Conservation (phyloP, 2,888 invertebrate species). For the Leucoma salicis region DNA sequence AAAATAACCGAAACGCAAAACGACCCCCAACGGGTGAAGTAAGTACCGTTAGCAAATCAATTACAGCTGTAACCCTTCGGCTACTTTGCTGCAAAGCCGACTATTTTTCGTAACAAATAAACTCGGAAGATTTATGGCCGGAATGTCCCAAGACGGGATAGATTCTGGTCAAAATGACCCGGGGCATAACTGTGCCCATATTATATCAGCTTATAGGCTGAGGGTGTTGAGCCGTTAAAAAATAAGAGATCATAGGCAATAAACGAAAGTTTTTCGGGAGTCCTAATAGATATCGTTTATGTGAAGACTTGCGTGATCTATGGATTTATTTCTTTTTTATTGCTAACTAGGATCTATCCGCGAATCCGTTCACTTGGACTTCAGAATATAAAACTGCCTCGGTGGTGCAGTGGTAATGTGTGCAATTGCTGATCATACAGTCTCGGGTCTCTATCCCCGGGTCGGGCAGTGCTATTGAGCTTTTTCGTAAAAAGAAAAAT, state of each 20-base stretch:
- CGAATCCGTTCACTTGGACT: no score
- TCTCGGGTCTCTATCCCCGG: no score
- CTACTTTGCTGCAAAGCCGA: slow-evolving; percentile 22
- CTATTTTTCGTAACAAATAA: slow-evolving; percentile 54
- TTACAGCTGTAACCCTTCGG: slow-evolving; percentile 29
- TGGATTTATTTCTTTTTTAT: no score
- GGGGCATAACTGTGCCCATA: slow-evolving; percentile 43
- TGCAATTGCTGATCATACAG: no score
- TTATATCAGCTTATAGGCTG: slow-evolving; percentile 50
- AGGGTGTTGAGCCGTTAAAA: slow-evolving; percentile 27
- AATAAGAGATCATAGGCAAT: slow-evolving; percentile 5
- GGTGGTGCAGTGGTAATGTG: no score
- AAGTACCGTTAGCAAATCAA: slow-evolving; percentile 43
- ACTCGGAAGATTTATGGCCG: slow-evolving; percentile 43
- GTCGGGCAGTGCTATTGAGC: no score
- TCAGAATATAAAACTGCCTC: no score
- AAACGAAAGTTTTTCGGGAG: neutral
- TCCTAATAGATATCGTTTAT: neutral
- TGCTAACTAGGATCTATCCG: no score
- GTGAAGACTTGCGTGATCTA: no score
- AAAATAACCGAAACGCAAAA: slow-evolving; percentile 5
- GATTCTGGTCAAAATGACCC: slow-evolving; percentile 23
- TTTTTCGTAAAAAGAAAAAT: no score
- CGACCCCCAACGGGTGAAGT: slow-evolving; percentile 30
- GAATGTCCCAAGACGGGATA: slow-evolving; percentile 22